phyloP scores from a whole-genome alignment of 2,797 vertebrate species.

The Agapornis canus region DNA sequence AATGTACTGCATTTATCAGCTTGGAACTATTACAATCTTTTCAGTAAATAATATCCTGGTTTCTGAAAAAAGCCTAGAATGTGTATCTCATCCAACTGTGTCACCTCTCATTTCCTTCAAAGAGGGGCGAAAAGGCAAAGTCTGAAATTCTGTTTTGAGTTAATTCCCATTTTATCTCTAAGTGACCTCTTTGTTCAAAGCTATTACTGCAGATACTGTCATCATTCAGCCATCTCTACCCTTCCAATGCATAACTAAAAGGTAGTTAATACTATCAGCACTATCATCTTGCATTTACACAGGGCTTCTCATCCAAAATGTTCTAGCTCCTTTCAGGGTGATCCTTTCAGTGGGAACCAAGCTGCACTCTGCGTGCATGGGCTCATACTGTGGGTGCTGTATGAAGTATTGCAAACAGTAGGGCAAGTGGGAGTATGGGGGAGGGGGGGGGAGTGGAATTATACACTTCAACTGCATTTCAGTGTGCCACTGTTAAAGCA shows the following conservation, averaged over 20 bases:
- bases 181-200: conserved; percentile 54
- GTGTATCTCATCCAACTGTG: conserved; percentile 40
- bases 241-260: not conserved
- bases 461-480: not conserved
- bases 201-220: conserved; percentile 27
- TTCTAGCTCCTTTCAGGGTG: not conserved
- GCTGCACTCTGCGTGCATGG: not conserved
- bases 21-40: conserved; percentile 30
- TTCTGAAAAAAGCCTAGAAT: conserved; percentile 42
- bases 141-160: conserved; percentile 45
- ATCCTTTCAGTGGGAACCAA: not conserved
- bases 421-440: not conserved
- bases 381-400: not conserved
- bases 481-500: not conserved
- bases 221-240: not conserved
- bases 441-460: not conserved
- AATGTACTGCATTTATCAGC: conserved; percentile 56
- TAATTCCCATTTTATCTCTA: conserved; percentile 55
- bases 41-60: conserved; percentile 16
- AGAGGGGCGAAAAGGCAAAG: not conserved
- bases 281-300: not conserved
- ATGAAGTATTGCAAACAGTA: not conserved
- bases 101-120: conserved; percentile 52
- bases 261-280: conserved; percentile 6
- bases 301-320: not conserved